Base-by-base conservation (phyloP, 2,797 vertebrate genomes). In the Cryptoprocta ferox region DNA sequence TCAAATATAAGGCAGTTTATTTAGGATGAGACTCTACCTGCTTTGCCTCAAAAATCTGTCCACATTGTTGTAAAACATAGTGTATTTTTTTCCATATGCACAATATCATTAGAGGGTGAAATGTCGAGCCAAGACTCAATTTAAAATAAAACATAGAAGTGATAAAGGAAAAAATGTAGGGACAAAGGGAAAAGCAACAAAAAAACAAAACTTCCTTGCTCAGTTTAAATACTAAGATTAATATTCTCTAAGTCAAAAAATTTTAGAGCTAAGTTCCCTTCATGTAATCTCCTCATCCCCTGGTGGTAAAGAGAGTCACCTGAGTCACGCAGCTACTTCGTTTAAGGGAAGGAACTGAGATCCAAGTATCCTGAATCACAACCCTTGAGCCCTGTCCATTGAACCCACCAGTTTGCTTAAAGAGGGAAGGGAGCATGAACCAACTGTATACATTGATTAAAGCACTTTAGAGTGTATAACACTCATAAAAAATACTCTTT, bases 91-190 rank as follows among this genome's bases (percentile, higher is more conserved):
- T 42, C 28, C 4, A 37, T 24, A 37, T 16, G 53, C 68, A 94
- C 50, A 80, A 24, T 24, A 91, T 45, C 70, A 83, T 1, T 80
- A 59, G 73, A 42, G 18, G 48, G 18, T 37, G 35, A 71, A 56
- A 73, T 76, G 87, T n/a, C 45, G 18, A 80, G 65, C 18, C 50
- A 68, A 89, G 48, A 75, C 2, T 68, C 35, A 73, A 53, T 70
- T 42, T 63, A 89, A 92, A 89, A 93, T 21, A 82, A 93, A 85
- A 81, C 61, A 53, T 14, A 59, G 35, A 94, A 78, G 85, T 78
- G 30, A 90, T 35, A 61, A 61, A 92, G 48, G 79, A 39, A 84
- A 88, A 59, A 28, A 39, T 32, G 6, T 24, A 78, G 78, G 26
- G 39, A 45, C 19, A 92, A 81, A 85, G 3, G 16, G 15, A 26